These are phyloP conservation scores for Ursus arctos DNA, from an alignment of 2,113 vertebrate genomes.

Conservation along the genomic window DNA sequence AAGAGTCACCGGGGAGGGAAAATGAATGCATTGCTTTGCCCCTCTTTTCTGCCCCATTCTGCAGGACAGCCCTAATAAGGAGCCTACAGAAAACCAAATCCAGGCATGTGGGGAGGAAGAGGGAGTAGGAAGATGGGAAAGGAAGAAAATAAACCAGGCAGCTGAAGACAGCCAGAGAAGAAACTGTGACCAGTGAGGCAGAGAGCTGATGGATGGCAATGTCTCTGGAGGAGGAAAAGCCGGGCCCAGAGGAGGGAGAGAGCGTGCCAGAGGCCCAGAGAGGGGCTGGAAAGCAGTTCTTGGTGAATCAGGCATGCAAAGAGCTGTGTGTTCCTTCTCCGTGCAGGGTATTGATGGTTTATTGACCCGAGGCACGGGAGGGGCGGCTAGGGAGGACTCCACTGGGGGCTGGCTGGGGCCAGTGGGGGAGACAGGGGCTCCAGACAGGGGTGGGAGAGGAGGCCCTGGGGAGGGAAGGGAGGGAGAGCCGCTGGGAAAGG, in stretches of 20 bases:
- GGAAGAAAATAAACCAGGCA: slow-evolving; percentile 33
- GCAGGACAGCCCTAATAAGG: neutral
- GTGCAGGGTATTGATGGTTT: slow-evolving; percentile 16
- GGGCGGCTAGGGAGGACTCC: neutral
- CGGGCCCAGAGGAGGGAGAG: neutral
- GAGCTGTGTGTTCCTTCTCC: neutral
- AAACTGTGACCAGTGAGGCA: slow-evolving; percentile 50
- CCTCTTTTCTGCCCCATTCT: neutral
- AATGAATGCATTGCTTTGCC: neutral
- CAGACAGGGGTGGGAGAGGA: neutral
- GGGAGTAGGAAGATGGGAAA: neutral
- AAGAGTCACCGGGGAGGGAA: neutral
- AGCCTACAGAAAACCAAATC: neutral
- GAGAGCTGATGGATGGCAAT: slow-evolving; percentile 53
- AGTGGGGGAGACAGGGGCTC: neutral
- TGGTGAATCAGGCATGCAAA: slow-evolving; percentile 26
- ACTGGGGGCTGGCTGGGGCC: neutral
- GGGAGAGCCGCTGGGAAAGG: neutral
- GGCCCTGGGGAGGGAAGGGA: neutral
- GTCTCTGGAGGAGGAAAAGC: slow-evolving; percentile 51
- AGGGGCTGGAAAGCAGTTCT: neutral
- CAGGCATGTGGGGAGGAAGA: neutral
- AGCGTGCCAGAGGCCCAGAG: neutral
- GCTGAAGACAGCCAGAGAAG: slow-evolving; percentile 54
- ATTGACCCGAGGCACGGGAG: neutral